Evolutionary conservation across 2,797 vertebrate species (phyloP).

Genomic region (Nannoperca obscura): DNA sequence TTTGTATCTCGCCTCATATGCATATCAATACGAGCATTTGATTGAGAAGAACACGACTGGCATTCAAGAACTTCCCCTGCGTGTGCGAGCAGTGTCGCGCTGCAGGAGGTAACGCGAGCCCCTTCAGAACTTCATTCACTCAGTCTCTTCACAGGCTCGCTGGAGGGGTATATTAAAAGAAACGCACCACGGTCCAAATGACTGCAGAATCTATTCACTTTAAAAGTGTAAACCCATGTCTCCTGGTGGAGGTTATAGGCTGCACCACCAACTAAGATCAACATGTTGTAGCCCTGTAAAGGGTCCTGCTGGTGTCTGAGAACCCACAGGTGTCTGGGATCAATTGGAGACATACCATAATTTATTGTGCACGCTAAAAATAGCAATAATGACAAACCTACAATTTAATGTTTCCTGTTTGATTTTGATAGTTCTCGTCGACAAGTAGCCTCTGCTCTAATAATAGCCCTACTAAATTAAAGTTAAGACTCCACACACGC

Average conservation of each 20-base stretch:
- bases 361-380: not conserved
- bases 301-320: not conserved
- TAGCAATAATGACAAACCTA: not conserved
- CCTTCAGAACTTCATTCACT: conserved; percentile 37
- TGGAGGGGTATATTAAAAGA: not conserved
- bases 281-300: not conserved
- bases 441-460: too few relatives aligned
- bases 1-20: conserved; percentile 38
- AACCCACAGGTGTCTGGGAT: not conserved
- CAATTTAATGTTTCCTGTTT: not conserved
- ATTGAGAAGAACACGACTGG: conserved; percentile 13
- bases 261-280: not conserved
- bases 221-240: not conserved
- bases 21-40: conserved; percentile 49
- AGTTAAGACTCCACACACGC: not conserved
- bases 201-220: not conserved
- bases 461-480: not conserved
- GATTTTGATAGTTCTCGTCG: not conserved
- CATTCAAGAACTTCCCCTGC: conserved; percentile 35
- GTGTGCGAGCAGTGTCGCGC: conserved; percentile 15
- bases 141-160: conserved; percentile 20
- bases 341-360: not conserved
- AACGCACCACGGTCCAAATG: not conserved
- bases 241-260: not conserved
- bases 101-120: conserved; percentile 38